A percentile compares a stretch with the other conserved stretches of the same genome.
These are phyloP conservation scores for Megalonaias nervosa DNA, from an alignment of 1,140 invertebrate genomes.

Conservation along the genomic window DNA sequence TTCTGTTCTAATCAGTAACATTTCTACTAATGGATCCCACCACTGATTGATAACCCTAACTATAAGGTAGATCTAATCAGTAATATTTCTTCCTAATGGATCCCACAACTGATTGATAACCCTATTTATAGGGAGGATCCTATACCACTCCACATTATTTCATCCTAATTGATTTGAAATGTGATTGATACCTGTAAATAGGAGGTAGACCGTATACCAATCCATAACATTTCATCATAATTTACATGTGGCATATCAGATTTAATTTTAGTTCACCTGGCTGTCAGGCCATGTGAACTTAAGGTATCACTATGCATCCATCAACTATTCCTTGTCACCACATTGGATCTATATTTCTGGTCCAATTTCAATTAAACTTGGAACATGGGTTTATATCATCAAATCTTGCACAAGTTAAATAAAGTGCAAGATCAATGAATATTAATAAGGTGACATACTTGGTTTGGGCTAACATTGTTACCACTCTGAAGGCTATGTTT, in stretches of 20 bases:
- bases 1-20: neutral
- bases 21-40: constrained; percentile 84
- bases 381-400: too few species aligned
- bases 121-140: constrained; percentile 80
- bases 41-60: constrained; percentile 95
- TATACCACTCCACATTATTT: too few species aligned
- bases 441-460: too few species aligned
- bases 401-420: too few species aligned
- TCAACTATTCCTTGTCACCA: too few species aligned
- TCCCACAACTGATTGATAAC: constrained; percentile 91
- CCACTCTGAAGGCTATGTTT: too few species aligned
- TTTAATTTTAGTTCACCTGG: neutral
- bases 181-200: constrained; percentile 96
- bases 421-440: too few species aligned
- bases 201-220: constrained; percentile 71
- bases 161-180: constrained; percentile 86
- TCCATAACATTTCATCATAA: constrained; percentile 55
- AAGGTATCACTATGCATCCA: neutral
- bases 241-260: constrained; percentile 67
- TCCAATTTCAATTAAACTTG: too few species aligned
- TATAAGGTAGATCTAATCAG: constrained; percentile 76
- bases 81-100: constrained; percentile 78
- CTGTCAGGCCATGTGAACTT: too few species aligned
- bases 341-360: too few species aligned
- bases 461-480: too few species aligned